phyloP scores from a whole-genome alignment of 1,140 invertebrate genomes.

The Dysdera silvatica region DNA sequence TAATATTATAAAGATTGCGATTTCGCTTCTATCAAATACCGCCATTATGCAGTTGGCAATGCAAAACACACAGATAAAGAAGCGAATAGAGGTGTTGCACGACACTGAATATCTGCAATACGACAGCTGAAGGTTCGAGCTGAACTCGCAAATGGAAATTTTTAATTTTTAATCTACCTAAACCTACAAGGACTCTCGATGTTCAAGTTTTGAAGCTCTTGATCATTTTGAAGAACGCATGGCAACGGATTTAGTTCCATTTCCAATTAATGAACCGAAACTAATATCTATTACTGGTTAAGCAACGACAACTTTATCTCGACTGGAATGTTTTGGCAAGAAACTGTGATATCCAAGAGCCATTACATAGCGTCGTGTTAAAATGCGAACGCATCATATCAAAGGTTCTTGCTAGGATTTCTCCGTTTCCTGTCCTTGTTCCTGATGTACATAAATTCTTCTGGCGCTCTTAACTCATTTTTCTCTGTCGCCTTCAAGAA shows the following conservation, averaged over 20 bases:
- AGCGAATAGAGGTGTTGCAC: no score
- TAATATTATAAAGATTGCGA: no score
- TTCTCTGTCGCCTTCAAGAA: no score
- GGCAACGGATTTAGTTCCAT: neutral
- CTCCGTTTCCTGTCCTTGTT: neutral
- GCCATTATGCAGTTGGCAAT: no score
- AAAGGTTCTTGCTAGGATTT: slow-evolving; percentile 13
- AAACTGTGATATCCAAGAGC: slow-evolving; percentile 19
- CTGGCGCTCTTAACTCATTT: neutral
- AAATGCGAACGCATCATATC: slow-evolving; percentile 13
- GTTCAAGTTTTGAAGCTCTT: slow-evolving; percentile 5
- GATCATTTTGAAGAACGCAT: neutral
- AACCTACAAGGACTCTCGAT: no score
- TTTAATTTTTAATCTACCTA: no score
- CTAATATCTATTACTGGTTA: neutral
- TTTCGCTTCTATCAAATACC: no score
- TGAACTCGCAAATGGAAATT: no score
- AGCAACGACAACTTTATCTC: neutral
- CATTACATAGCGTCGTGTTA: slow-evolving; percentile 1
- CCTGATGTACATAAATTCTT: slow-evolving; percentile 2
- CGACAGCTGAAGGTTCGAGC: no score
- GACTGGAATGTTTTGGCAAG: neutral
- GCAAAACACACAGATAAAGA: no score
- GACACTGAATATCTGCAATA: no score
- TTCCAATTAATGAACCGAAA: neutral